Evolutionary conservation across 2,888 invertebrate species (phyloP).

Genomic region (Drosophila anomelani): DNA sequence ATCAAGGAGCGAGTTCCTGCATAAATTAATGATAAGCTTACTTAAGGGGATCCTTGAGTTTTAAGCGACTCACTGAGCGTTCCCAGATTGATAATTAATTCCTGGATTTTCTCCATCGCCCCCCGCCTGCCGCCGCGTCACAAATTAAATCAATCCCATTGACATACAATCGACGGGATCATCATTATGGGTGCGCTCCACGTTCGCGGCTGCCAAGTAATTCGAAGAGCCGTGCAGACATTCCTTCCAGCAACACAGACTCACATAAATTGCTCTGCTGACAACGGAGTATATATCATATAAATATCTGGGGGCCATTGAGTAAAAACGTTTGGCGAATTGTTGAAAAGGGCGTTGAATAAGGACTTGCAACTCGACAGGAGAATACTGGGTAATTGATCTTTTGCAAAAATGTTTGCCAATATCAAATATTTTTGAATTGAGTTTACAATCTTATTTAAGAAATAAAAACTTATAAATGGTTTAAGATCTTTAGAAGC

Average conservation of each 20-base stretch:
- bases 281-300: conserved; percentile 35
- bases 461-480: too few species aligned
- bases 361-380: conserved; percentile 9
- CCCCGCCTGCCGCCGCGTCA: background rate
- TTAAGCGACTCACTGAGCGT: conserved; percentile 10
- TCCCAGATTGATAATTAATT: conserved; percentile 40
- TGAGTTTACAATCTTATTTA: too few species aligned
- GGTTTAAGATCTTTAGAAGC: background rate
- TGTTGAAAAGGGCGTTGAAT: background rate
- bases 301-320: conserved; percentile 43
- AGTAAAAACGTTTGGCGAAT: conserved; percentile 10
- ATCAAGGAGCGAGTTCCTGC: conserved; percentile 11
- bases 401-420: background rate
- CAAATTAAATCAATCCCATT: conserved; percentile 37
- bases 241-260: background rate
- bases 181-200: conserved; percentile 34
- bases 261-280: conserved; percentile 29
- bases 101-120: background rate
- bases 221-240: conserved; percentile 12
- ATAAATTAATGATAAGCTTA: conserved; percentile 42
- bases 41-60: conserved; percentile 20
- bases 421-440: background rate
- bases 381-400: background rate
- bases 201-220: conserved; percentile 34
- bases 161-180: conserved; percentile 24